Evolutionary conservation across 2,797 vertebrate species (phyloP), one percentile per base, ranked within the genome.

Genomic region (Crossoptilon crossoptilon): DNA sequence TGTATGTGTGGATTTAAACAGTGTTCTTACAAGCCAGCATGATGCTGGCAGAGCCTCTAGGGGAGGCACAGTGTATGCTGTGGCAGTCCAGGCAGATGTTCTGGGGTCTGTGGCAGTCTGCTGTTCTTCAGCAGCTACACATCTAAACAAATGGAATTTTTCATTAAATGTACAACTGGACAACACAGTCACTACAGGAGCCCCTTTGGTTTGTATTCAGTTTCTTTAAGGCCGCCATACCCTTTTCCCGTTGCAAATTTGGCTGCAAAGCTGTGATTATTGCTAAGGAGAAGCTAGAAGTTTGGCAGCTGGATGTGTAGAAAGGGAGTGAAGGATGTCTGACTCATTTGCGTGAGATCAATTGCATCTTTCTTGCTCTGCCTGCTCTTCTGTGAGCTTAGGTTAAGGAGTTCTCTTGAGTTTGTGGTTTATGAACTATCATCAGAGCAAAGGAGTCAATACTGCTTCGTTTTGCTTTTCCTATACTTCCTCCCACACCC

Each of bases 81-180:
- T 43, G 43, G 74, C 6, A 2, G 53, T 33, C 51, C 59, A 73
- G 55, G 31, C 0, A 2, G 37, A 43, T 69, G 75, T 85, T 74
- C 67, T 69, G 81, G 68, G 43, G 14, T 79, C 48, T 78, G 59
- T 75, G 88, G 78, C 82, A 62, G 82, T 55, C 92, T 93, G 90
- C 87, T 10, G 3, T 69, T 83, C 90, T 75, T 63, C 84, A 87
- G 79, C 72, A 91, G 92, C 85, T 81, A 6, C 56, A 55, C 60
- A 76, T 24, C 48, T 87, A 68, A 92, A 89, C 87, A 89, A 91
- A 81, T 77, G 62, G 78, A 88, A 31, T 55, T 92, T 80, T 71
- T 85, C 69, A 95, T 95, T 95, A 96, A 95, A 96, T 62, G 81
- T 71, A 53, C 77, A 90, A 71, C 23, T 89, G 71, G 83, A 13